A percentile compares a stretch with the other conserved stretches of the same genome.
Evolutionary conservation across 2,113 vertebrate genomes (phyloP).

Genomic region (Rhea americana): DNA sequence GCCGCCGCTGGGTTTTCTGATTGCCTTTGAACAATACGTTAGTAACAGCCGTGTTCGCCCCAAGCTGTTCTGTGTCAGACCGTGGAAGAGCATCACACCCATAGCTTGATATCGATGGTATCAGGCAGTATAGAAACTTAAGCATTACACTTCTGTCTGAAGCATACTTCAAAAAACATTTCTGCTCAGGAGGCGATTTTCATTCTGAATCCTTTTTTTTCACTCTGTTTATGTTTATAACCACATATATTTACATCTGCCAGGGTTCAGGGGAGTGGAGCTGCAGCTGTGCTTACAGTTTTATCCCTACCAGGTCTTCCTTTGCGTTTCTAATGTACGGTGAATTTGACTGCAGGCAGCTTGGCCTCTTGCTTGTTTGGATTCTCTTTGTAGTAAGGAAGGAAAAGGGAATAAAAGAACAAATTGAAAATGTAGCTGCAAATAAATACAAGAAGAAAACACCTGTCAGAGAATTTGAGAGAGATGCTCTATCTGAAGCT

Average conservation of each 20-base stretch:
- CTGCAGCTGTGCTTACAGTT: not conserved
- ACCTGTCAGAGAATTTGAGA: not conserved
- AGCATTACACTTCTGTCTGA: not conserved
- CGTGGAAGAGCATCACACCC: not conserved
- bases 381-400: not conserved
- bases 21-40: not conserved
- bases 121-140: not conserved
- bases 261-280: not conserved
- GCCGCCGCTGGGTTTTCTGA: not conserved
- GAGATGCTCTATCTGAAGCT: not conserved
- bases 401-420: not conserved
- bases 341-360: not conserved
- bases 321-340: not conserved
- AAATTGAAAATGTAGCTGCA: not conserved
- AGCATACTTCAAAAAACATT: not conserved
- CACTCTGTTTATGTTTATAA: not conserved
- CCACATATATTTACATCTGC: not conserved
- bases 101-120: not conserved
- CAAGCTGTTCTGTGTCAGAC: not conserved
- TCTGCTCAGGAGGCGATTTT: not conserved
- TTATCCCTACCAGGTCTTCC: not conserved
- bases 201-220: not conserved
- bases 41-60: constrained; percentile 27
- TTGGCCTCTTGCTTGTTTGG: not conserved
- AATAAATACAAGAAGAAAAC: not conserved